Conservation (phyloP, 2,113 vertebrate species). For the Zosterops borbonicus region DNA sequence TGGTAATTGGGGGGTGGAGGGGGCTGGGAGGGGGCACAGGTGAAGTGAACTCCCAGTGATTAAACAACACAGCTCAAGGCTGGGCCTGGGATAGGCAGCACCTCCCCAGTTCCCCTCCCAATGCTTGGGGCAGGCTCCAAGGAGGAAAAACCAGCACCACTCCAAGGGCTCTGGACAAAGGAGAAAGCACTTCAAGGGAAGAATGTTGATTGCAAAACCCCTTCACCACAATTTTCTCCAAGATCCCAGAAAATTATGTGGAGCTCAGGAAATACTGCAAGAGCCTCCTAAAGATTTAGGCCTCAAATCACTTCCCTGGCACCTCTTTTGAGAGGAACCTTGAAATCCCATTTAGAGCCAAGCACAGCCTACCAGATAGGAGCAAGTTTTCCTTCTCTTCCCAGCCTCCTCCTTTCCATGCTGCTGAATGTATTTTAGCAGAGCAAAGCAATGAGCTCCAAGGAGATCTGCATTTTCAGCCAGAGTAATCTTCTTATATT, state of each 20-base stretch:
- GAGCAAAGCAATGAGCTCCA: not conserved
- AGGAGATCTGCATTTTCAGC: not conserved
- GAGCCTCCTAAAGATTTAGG: not conserved
- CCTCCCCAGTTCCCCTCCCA: not conserved
- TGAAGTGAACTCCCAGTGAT: not conserved
- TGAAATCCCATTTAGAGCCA: not conserved
- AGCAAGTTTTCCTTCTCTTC: not conserved
- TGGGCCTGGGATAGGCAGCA: not conserved
- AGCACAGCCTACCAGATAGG: accelerated
- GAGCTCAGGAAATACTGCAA: not conserved
- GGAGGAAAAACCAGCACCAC: not conserved
- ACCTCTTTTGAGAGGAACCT: not conserved
- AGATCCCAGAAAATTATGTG: not conserved
- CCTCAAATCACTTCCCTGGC: not conserved
- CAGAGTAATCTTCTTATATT: not conserved
- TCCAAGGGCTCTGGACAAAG: not conserved
- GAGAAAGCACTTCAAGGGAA: not conserved
- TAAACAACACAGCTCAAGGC: accelerated
- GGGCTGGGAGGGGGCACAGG: not conserved
- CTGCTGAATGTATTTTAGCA: accelerated
- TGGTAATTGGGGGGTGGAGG: not conserved
- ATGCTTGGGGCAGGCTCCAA: accelerated
- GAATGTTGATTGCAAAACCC: not conserved
- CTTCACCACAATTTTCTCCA: not conserved
- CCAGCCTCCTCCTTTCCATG: not conserved